Percentiles rank a stretch among this genome's conserved stretches.
phyloP scores from a whole-genome alignment of 2,888 invertebrate genomes.

The Chloromyia formosa region DNA sequence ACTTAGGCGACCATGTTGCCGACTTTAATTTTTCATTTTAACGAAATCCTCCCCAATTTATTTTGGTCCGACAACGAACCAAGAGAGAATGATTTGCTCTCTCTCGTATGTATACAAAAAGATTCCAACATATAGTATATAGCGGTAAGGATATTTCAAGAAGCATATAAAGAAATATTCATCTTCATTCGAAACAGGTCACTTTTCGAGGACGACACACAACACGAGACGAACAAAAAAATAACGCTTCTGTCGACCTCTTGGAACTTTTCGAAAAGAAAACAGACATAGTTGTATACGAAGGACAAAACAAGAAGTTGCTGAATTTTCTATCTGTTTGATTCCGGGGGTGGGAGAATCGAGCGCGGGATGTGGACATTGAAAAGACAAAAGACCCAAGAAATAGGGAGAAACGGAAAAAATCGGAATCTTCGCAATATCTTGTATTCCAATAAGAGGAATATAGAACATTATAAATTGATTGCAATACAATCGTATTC shows the following conservation, averaged over 20 bases:
- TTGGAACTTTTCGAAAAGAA: conserved; percentile 9
- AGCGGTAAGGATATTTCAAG: background rate
- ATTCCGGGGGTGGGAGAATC: background rate
- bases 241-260: conserved; percentile 21
- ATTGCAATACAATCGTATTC: conserved; percentile 48
- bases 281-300: background rate
- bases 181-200: conserved; percentile 44
- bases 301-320: conserved; percentile 21
- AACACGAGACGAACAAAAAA: too few relatives aligned
- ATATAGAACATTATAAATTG: conserved; percentile 48
- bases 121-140: too few relatives aligned
- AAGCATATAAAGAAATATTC: conserved; percentile 11
- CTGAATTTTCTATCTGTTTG: conserved; percentile 18
- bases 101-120: too few relatives aligned
- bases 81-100: background rate
- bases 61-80: conserved; percentile 17
- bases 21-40: conserved; percentile 47
- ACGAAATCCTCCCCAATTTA: conserved; percentile 42
- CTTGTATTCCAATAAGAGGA: conserved; percentile 39
- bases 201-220: conserved; percentile 26
- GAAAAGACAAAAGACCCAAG: conserved; percentile 18
- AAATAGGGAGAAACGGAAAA: background rate
- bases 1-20: conserved; percentile 40
- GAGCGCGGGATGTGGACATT: background rate
- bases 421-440: conserved; percentile 20